Conservation (phyloP, 2,113 vertebrate species). For the Aptenodytes forsteri region DNA sequence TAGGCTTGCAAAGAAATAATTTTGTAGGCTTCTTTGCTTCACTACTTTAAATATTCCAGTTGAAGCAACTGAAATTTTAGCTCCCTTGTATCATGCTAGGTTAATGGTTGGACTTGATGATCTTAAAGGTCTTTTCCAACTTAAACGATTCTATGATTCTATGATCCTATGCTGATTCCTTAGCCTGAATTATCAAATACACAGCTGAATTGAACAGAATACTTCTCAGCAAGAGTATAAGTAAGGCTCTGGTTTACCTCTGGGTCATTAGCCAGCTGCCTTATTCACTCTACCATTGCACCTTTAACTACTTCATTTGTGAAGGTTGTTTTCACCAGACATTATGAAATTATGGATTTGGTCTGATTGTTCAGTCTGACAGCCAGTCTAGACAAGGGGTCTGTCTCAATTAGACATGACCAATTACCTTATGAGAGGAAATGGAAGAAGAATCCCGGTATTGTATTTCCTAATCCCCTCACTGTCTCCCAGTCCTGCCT, state of each 20-base stretch:
- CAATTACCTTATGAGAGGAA: slow-evolving; percentile 48
- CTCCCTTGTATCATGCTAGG: not conserved
- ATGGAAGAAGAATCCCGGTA: slow-evolving; percentile 12
- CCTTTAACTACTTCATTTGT: slow-evolving; percentile 17
- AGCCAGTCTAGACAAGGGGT: slow-evolving; percentile 32
- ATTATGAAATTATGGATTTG: slow-evolving; percentile 54
- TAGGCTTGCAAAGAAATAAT: not conserved
- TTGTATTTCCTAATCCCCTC: slow-evolving; percentile 50
- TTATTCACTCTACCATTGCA: slow-evolving; percentile 16
- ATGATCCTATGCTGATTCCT: not conserved
- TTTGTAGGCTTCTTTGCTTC: not conserved
- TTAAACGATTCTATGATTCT: no score
- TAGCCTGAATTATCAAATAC: slow-evolving; percentile 39
- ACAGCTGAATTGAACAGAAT: not conserved
- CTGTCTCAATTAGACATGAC: not conserved
- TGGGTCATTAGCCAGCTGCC: slow-evolving; percentile 4
- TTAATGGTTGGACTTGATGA: no score
- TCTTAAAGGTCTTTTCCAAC: no score
- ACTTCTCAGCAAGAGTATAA: not conserved
- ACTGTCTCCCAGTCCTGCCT: not conserved
- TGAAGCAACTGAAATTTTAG: slow-evolving; percentile 3
- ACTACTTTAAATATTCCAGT: not conserved
- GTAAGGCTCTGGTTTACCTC: slow-evolving; percentile 5
- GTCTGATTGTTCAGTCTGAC: not conserved
- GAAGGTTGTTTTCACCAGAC: slow-evolving; percentile 12